Evolutionary conservation across 2,113 vertebrate genomes (phyloP), one percentile per base, ranked within the genome.

Genomic region (Corythornis madagascariensis): DNA sequence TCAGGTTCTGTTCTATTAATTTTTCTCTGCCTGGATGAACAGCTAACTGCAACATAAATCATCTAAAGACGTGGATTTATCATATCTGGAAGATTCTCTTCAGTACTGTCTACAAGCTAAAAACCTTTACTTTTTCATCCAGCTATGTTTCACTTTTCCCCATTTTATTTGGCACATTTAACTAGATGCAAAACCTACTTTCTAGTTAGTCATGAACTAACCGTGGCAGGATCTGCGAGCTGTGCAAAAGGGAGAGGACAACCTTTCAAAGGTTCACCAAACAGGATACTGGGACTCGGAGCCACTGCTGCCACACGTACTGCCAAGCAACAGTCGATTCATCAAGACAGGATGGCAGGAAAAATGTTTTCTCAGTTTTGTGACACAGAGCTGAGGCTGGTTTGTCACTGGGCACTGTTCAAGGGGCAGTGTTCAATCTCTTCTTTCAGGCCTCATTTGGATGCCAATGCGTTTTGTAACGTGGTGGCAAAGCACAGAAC

Each of bases 11-110:
- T 87, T 80, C 92, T 87, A 70, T 92, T 95, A 93, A 80, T 80
- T 94, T 94, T 83, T 33, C 65, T 31, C 79, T 83, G 87, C 79
- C 79, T 86, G 87, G 64, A 55, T 64, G 65, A 84, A 91, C 82
- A 67, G 48, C 64, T 94, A 91, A 91, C 72, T 77, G 83, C 82
- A 91, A 94, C 73, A 95, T 85, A 96, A 88, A 96, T 92, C 89
- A 94, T 86, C 61, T 71, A 64, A 88, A 69, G 82, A 83, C 89
- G 77, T 0, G 4, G 65, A 85, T 91, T 94, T 84, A 90, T 92
- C 74, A 80, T 43, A 84, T 67, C 72, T 77, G 89, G 72, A 91
- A 93, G 85, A 81, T 77, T 91, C 61, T 87, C 52, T 87, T 92
- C 72, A 67, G 56, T 20, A 57, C 33, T n/a, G 6, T 24, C 72